These are phyloP conservation scores for Uromys caudimaculatus DNA, from an alignment of 2,797 vertebrate species.

Conservation along the genomic window DNA sequence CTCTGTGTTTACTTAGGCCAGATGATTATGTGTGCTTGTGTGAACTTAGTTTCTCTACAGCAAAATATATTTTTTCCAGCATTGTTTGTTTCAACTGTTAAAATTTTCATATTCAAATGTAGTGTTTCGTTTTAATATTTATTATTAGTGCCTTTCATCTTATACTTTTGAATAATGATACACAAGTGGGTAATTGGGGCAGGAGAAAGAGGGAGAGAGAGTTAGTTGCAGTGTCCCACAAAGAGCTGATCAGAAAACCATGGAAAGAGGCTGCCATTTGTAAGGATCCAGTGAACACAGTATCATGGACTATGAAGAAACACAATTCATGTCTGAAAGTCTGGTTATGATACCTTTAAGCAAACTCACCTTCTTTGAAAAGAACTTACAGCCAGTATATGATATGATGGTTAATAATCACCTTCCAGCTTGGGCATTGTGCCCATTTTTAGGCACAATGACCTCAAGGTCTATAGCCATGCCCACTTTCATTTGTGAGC, in stretches of 20 bases:
- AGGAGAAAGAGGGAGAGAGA: not conserved
- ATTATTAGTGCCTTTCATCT: not conserved
- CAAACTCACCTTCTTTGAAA: constrained; percentile 4
- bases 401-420: not conserved
- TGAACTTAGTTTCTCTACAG: not conserved
- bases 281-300: not conserved
- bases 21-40: not conserved
- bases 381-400: not conserved
- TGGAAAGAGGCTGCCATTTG: not conserved
- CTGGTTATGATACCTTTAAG: not conserved
- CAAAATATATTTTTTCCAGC: not conserved
- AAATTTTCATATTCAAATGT: not conserved
- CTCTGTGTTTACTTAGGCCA: not conserved
- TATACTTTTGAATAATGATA: not conserved
- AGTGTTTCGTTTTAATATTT: not conserved
- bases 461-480: not conserved
- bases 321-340: not conserved
- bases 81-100: not conserved
- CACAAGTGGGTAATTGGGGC: not conserved
- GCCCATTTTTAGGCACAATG: not conserved
- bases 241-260: not conserved
- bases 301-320: not conserved
- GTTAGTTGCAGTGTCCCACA: not conserved
- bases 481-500: not conserved
- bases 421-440: not conserved